Evolutionary conservation across 1,140 invertebrate genomes (phyloP), one percentile per base, ranked within the genome.

Genomic region (Drosophila gunungcola): DNA sequence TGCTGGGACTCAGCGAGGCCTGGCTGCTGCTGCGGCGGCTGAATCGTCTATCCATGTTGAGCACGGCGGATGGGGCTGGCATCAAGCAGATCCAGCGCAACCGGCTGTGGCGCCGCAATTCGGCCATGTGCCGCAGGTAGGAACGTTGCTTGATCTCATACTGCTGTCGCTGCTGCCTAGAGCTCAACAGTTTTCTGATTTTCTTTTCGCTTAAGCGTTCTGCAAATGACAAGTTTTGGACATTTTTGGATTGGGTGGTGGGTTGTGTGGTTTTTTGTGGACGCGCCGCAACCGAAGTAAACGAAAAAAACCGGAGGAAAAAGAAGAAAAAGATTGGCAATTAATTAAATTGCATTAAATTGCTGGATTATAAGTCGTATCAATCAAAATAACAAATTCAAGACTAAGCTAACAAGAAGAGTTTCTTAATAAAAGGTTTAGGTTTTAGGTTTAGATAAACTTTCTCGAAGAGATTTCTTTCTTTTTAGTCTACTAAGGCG

Each of bases 341-440:
- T 91, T 90, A 91, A 88, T 90, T 86, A 80, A 88, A 90, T 91
- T 90, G 81, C 86, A 88, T 90, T 86, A 80, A 88, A 90, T 91
- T 90, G 81, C 86, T 90, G 82, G 79, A 90, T 83, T 83, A 80
- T 79, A 62, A 70, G 61, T 82, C 41, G 68, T 70, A 78, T 73
- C 43, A 74, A 57, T 53, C 65, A 80, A 80, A 57, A 52, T 54
- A 72, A 55, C 38, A 75, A 70, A 62, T 63, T 77, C 53, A 56
- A 62, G 53, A 52, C 55, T 76, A 72, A 68, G 57, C 54, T 63
- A 49, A 62, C 52, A 65, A 39, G 29, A 49, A 51, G 4, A 51
- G 27, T 46, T 54, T 57, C 25, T 36, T 51, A 56, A 32, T 49
- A 65, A 27, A 53, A 70, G 43, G 25, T 36, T 1, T 11, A 27